Base-by-base conservation (phyloP, 2,797 vertebrate species). In the Liparis tanakae region DNA sequence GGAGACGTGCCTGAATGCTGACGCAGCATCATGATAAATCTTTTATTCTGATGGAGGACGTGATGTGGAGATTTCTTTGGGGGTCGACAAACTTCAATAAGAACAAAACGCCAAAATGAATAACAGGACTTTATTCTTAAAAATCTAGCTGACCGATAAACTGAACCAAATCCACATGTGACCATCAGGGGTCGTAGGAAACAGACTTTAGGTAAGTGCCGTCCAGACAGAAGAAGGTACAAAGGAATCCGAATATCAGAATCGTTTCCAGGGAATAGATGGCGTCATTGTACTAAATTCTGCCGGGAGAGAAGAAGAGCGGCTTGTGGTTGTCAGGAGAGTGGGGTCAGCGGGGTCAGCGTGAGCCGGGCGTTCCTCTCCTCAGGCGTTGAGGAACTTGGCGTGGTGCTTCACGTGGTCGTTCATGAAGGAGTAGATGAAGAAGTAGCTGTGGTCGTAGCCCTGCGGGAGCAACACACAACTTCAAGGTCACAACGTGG, bases 361-460 rank as follows among this genome's bases (percentile, higher is more conserved):
- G 15, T 10, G 54, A 56, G 5, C 37, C 6, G 67, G 41, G 3
- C 18, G 2, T 33, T 17, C 33, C 8, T 9, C 43, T 22, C 1
- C 6, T n/a, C 17, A 0, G 7, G n/a, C 1, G 30, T 94, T 97
- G 81, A 99, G 95, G 89, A 94, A 97, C 87, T 98, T 99, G 80
- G 96, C 96, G 30, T 99, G 98, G 71, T 99, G 98, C 76, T 95
- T 96, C 93, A 99, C 96, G 93, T 99, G 97, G 84, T 99, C 96
- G 2, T 91, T 90, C 76, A 99, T 94, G 86, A 98, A 99, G 0
- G 97, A 97, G 79, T 95, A 94, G 67, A 99, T 96, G 88, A 99
- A 99, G 92, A 92, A 99, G 92, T 97, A 99, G 93, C 97, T 98
- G 92, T 99, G 98, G 89, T 99, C 98, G 0, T 98, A 99, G 59